Evolutionary conservation across 2,113 vertebrate genomes (phyloP), one percentile per base, ranked within the genome.

Genomic region (Rafetus swinhoei): DNA sequence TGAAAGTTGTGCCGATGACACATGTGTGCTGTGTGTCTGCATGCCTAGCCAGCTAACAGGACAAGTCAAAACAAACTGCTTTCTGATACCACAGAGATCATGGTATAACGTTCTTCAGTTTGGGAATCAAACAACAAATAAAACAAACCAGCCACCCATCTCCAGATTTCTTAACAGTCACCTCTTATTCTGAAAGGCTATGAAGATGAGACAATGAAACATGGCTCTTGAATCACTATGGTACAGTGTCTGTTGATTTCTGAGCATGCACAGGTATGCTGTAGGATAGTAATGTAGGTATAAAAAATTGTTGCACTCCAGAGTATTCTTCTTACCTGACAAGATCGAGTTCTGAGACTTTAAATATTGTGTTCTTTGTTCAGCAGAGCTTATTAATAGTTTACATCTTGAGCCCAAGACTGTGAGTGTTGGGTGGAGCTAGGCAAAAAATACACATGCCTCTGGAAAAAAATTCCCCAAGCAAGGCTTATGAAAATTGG

Each of bases 171-270:
- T 76, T 89, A 54, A 82, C 76, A 15, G 69, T 56, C 3, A 2
- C 24, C 32, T 86, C 88, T 85, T 88, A 83, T 11, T 2, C 4
- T 52, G n/a, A 3, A 87, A 21, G 35, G 53, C 52, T 65, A 14
- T 9, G 35, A 92, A 89, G 52, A 4, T 85, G 27, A 59, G 90
- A 62, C 53, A 54, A n/a, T 62, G 81, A 92, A 72, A 14, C n/a
- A 35, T 7, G 35, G 13, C 2, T 27, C 54, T 27, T 9, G 39
- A 88, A 60, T 57, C 3, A 57, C 2, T n/a, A 6, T 87, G 14
- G 5, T 81, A 7, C 12, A 90, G 12, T 7, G 4, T 81, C 69
- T 56, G 11, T 45, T 1, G 27, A 6, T 83, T 56, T 81, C 29
- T 27, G 65, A 24, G 29, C 9, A 1, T n/a, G 25, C 2, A 9